Evolutionary conservation across 2,113 vertebrate species (phyloP).

Genomic region (Oreochromis niloticus): DNA sequence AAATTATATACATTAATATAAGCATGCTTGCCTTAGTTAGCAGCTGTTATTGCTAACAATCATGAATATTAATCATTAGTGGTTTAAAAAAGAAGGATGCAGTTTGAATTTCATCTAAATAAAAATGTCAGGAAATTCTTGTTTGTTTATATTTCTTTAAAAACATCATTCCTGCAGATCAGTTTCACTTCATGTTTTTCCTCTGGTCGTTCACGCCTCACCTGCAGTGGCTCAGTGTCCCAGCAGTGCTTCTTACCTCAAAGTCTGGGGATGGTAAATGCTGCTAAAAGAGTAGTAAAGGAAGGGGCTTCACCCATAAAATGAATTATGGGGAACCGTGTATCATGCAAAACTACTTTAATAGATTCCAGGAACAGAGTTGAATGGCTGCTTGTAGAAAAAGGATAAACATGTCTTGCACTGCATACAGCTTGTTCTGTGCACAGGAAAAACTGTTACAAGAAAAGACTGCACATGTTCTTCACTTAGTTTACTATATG

Average conservation of each 20-base stretch:
- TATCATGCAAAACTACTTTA: not conserved
- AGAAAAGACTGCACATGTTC: not conserved
- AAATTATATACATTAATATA: not conserved
- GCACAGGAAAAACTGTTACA: not conserved
- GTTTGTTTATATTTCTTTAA: not conserved
- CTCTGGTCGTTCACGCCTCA: accelerated
- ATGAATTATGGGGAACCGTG: not conserved
- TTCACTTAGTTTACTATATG: not conserved
- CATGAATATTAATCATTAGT: not conserved
- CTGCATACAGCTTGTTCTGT: not conserved
- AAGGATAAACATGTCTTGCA: not conserved
- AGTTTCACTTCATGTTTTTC: not conserved
- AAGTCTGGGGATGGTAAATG: not conserved
- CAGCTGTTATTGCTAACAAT: not conserved
- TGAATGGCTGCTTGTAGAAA: not conserved
- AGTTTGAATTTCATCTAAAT: not conserved
- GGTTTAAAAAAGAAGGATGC: not conserved
- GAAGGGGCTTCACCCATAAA: accelerated
- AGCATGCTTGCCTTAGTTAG: not conserved
- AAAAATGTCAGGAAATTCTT: not conserved
- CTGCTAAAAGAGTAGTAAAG: not conserved
- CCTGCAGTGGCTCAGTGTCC: not conserved
- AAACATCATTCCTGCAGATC: accelerated
- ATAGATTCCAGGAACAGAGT: not conserved
- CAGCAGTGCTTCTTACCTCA: accelerated